Conservation (phyloP, 2,797 vertebrate species). For the Simalia tracyae region DNA sequence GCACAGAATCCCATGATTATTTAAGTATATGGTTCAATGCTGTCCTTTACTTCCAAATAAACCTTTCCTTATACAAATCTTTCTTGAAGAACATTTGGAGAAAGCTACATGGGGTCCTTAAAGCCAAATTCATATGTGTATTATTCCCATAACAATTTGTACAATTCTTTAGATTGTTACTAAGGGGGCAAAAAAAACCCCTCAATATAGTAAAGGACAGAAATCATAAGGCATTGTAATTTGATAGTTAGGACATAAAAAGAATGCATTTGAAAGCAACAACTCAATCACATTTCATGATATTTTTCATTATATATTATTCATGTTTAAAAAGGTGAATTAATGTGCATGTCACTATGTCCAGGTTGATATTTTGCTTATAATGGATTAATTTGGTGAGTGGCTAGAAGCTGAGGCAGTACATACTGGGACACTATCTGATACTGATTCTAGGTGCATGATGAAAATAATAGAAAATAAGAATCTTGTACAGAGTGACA, state of each 20-base stretch:
- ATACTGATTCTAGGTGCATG: not conserved
- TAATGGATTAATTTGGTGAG: not conserved
- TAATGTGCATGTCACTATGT: not conserved
- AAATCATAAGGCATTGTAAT: conserved; percentile 21
- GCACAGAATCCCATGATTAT: conserved; percentile 17
- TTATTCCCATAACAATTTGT: conserved; percentile 12
- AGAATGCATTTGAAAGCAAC: not conserved
- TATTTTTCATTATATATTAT: not conserved
- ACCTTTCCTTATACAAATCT: conserved; percentile 42
- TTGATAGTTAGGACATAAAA: not conserved
- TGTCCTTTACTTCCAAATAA: not conserved
- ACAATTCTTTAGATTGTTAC: conserved; percentile 36
- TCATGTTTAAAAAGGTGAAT: not conserved
- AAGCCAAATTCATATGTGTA: conserved; percentile 20
- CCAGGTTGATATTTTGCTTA: not conserved
- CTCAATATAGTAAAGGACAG: conserved; percentile 9
- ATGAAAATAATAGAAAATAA: not conserved
- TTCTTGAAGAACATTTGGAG: conserved; percentile 44
- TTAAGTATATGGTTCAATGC: conserved; percentile 21
- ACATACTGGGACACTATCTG: not conserved
- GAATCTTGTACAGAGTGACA: too few species aligned
- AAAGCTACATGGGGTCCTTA: conserved; percentile 45
- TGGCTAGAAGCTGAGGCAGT: not conserved
- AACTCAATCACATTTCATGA: not conserved
- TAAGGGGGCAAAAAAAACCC: conserved; percentile 2